Evolutionary conservation across 2,888 invertebrate genomes (phyloP).

Genomic region (Herminia tarsipennalis): DNA sequence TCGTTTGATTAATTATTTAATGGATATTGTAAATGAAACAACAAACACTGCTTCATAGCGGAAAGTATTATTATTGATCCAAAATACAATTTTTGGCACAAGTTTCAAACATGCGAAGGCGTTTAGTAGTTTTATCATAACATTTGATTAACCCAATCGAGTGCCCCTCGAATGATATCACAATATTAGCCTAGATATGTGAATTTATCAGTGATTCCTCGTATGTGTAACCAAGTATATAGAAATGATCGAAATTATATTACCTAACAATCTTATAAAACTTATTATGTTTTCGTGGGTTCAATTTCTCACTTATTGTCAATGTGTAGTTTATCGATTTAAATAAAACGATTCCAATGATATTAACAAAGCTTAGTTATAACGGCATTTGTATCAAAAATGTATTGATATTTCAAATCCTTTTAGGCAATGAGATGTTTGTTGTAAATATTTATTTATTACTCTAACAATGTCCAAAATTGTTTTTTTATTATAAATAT

Average conservation of each 20-base stretch:
- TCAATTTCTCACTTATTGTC: slow-evolving; percentile 9
- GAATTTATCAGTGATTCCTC: slow-evolving; percentile 47
- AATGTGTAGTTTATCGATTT: slow-evolving; percentile 15
- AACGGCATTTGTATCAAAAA: slow-evolving; percentile 19
- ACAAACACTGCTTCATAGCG: not conserved
- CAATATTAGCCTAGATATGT: slow-evolving; percentile 52
- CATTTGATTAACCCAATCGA: slow-evolving; percentile 53
- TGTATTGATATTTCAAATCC: slow-evolving; percentile 22
- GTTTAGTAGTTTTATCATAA: slow-evolving; percentile 37
- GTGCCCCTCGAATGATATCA: slow-evolving; percentile 56
- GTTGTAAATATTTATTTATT: slow-evolving; percentile 25
- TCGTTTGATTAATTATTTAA: too few relatives aligned
- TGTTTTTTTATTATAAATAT: slow-evolving; percentile 32
- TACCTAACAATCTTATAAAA: not conserved
- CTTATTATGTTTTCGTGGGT: not conserved
- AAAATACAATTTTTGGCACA: slow-evolving; percentile 14
- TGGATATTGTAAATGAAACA: too few relatives aligned
- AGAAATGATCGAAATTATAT: slow-evolving; percentile 10
- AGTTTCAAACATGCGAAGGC: slow-evolving; percentile 5
- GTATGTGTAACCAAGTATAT: slow-evolving; percentile 18
- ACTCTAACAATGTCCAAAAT: slow-evolving; percentile 32
- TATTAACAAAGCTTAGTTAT: slow-evolving; percentile 36
- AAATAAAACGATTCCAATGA: slow-evolving; percentile 30
- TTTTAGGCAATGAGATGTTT: slow-evolving; percentile 15
- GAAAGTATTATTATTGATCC: not conserved